Base-by-base conservation (phyloP, 2,113 vertebrate genomes). In the Eretmodus cyanostictus region DNA sequence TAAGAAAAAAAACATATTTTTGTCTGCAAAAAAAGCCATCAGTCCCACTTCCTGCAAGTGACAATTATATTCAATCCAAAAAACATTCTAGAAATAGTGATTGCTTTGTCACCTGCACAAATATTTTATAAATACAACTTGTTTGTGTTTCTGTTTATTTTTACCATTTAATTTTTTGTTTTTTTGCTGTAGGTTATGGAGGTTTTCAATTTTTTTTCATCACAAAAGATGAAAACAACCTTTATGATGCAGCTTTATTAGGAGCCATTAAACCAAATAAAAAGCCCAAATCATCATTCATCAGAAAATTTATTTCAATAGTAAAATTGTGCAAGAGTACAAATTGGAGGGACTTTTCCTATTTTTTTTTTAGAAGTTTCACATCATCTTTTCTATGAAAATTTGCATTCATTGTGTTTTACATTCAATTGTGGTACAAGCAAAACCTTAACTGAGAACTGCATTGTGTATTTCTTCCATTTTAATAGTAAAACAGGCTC, bases 251-350 rank as follows among this genome's bases (percentile, higher is more conserved):
- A 78, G 27, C 71, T 49, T 31, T 11, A 78, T 51, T 78, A 17
- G 73, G 27, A 49, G 27, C 29, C 7, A 29, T 22, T 42, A 53
- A 38, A 81, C 55, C 3, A 49, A 54, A 57, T 13, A 12, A 40
- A 34, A 71, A 53, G 11, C 22, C 47, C 19, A 8, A 9, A 3
- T 5, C 1, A 4, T 55, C 4, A 61, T 76, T 87, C 40, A 9
- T 63, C 34, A 36, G 29, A 82, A 79, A 16, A 76, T 93, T 89
- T 91, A 93, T 87, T 93, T 17, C 36, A 55, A 71, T 45, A 81
- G 81, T 80, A 83, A 90, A 91, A 86, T 71, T 34, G 45, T n/a
- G 7, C 16, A 42, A 82, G 40, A 78, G 22, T 71, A 88, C 40
- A 86, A 84, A 86, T 9, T 27, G 12, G 19, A 40, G 54, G 51